These are phyloP conservation scores for Neoniphon sammara DNA, from an alignment of 2,797 vertebrate genomes.

Conservation along the genomic window DNA sequence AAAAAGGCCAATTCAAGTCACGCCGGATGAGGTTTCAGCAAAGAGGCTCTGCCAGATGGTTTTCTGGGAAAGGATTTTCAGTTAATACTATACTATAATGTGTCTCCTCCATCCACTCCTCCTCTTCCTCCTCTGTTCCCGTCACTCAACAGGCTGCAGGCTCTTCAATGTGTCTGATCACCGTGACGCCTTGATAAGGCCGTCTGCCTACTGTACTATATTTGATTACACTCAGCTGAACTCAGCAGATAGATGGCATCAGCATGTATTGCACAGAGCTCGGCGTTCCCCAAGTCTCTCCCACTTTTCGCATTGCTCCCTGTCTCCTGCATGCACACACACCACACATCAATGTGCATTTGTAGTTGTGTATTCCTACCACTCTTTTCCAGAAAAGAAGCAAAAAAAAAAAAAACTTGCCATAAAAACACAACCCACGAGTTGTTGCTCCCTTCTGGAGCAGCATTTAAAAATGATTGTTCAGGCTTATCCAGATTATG, in stretches of 20 bases:
- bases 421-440: too few species aligned
- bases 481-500: too few species aligned
- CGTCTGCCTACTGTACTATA: constrained; percentile 45
- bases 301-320: not conserved
- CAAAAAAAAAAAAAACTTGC: too few species aligned
- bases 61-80: constrained; percentile 58
- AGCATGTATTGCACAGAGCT: constrained; percentile 12
- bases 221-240: constrained; percentile 55
- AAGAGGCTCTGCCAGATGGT: constrained; percentile 45
- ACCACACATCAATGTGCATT: too few species aligned
- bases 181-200: constrained; percentile 54
- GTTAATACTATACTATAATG: constrained; percentile 47
- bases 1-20: constrained; percentile 42
- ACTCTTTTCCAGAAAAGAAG: too few species aligned
- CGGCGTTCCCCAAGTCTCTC: not conserved
- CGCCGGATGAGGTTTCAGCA: constrained; percentile 63
- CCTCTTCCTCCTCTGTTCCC: constrained; percentile 32
- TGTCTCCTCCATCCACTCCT: constrained; percentile 33
- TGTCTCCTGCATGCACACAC: constrained; percentile 8
- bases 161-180: constrained; percentile 56
- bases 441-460: too few species aligned
- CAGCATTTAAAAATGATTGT: too few species aligned
- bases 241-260: constrained; percentile 35
- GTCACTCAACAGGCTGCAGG: constrained; percentile 31
- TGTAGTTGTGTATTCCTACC: too few species aligned